Evolutionary conservation across 2,113 vertebrate species (phyloP), one percentile per base, ranked within the genome.

Genomic region (Leptobrachium ailaonicum): DNA sequence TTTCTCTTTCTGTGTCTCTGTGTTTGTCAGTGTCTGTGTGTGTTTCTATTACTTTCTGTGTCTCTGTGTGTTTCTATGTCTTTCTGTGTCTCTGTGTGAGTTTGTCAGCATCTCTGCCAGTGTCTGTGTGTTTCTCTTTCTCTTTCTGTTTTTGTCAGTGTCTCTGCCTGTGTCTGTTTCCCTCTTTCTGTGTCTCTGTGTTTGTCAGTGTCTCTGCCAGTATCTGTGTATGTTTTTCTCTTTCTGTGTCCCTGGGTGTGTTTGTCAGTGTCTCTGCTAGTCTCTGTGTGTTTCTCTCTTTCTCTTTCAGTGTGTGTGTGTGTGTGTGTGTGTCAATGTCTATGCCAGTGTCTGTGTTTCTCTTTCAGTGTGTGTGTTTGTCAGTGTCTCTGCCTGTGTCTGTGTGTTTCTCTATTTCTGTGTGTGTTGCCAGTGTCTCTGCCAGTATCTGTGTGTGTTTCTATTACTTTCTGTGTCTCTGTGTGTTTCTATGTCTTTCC

Each of bases 211-310:
- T 71, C 13, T 50, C 2, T 71, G 10, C 40, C 1, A 50, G 9
- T 53, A 3, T 71, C 4, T 71, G 13, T 71, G 5, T 71, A 0
- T 71, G 4, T 71, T n/a, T 53, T 0, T 71, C 1, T 71, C n/a
- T 41, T 4, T 53, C 3, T 72, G 5, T 54, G 3, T 72, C 3
- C 8, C 12, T 72, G 3, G 56, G 47, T 72, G 2, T 41, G 7
- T 72, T 6, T 72, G 20, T 72, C 8, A 50, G 3, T 41, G 14
- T 54, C 7, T 72, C 13, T 54, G 11, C 41, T 0, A 56, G 2
- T 56, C 0, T 72, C 71, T 72, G 14, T n/a, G n/a, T n/a, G n/a
- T 72, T 9, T 72, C 14, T 72, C 13, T 56, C n/a, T n/a, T n/a
- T n/a, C n/a, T n/a, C 50, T 40, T 2, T 41, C 7, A n/a, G n/a